phyloP scores from a whole-genome alignment of 2,113 vertebrate genomes.

The Zootoca vivipara region DNA sequence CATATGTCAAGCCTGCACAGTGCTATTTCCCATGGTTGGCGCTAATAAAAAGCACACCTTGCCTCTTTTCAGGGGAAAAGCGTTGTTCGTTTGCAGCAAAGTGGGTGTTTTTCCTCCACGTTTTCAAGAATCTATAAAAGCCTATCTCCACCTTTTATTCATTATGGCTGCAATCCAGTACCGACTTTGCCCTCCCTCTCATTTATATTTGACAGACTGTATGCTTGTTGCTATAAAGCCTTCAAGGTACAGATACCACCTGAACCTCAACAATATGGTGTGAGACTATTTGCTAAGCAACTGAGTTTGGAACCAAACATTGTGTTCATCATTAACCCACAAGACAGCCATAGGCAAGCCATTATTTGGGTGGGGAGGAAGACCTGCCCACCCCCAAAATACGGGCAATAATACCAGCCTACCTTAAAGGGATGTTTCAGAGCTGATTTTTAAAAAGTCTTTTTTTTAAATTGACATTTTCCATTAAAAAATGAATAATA shows the following conservation, averaged over 20 bases:
- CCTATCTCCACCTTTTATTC: not conserved
- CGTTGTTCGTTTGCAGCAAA: constrained; percentile 55
- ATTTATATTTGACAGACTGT: not conserved
- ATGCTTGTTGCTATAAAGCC: not conserved
- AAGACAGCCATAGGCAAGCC: not conserved
- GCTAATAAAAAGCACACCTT: constrained; percentile 69
- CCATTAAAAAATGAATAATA: not conserved
- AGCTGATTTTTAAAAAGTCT: not conserved
- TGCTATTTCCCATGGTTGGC: constrained; percentile 68
- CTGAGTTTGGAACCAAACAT: not conserved
- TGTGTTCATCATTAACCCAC: not conserved
- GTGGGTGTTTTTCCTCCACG: constrained; percentile 7
- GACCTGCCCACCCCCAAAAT: not conserved
- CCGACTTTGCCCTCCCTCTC: no score
- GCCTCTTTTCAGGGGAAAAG: constrained; percentile 47
- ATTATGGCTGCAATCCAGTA: not conserved
- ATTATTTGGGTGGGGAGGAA: not conserved
- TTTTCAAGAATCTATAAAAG: not conserved
- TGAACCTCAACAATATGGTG: not conserved
- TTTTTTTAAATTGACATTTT: not conserved
- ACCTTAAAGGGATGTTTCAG: not conserved
- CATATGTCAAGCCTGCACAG: constrained; percentile 58
- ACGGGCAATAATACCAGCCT: no score
- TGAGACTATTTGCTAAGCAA: not conserved
- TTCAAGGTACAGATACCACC: constrained; percentile 21